A percentile compares a stretch with the other conserved stretches of the same genome.
Conservation (phyloP, 2,888 invertebrate species). For the Troides helena region DNA sequence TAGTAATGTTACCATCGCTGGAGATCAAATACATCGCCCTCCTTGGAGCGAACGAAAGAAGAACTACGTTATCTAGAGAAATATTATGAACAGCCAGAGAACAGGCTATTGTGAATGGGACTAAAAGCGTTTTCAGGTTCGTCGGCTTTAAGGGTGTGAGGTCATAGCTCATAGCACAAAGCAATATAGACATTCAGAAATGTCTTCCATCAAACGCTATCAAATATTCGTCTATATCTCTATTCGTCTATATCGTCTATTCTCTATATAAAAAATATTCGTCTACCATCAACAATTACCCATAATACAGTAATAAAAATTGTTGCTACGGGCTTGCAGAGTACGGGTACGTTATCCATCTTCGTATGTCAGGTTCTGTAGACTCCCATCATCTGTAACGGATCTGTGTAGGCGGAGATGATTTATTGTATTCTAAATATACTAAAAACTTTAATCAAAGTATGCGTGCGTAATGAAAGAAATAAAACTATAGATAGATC, state of each 20-base stretch:
- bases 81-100: not conserved
- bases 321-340: not conserved
- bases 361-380: slow-evolving; percentile 4
- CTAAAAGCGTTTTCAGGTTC: too few species aligned
- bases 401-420: slow-evolving; percentile 20
- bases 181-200: too few species aligned
- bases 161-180: too few species aligned
- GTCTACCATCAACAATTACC: too few species aligned
- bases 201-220: too few species aligned
- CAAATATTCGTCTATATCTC: too few species aligned
- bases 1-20: too few species aligned
- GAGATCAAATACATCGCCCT: too few species aligned
- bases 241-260: too few species aligned
- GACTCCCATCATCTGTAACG: slow-evolving; percentile 18
- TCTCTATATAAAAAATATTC: too few species aligned
- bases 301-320: not conserved
- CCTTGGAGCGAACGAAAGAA: not conserved
- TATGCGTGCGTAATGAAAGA: slow-evolving; percentile 7
- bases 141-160: too few species aligned
- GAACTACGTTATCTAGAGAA: not conserved
- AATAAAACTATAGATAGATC: not conserved
- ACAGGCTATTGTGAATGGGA: too few species aligned
- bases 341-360: slow-evolving; percentile 9
- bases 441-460: not conserved
- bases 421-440: slow-evolving; percentile 24